Percentiles rank a stretch among this genome's conserved stretches.
phyloP scores from a whole-genome alignment of 2,113 vertebrate genomes.

The Pontoporia blainvillei region DNA sequence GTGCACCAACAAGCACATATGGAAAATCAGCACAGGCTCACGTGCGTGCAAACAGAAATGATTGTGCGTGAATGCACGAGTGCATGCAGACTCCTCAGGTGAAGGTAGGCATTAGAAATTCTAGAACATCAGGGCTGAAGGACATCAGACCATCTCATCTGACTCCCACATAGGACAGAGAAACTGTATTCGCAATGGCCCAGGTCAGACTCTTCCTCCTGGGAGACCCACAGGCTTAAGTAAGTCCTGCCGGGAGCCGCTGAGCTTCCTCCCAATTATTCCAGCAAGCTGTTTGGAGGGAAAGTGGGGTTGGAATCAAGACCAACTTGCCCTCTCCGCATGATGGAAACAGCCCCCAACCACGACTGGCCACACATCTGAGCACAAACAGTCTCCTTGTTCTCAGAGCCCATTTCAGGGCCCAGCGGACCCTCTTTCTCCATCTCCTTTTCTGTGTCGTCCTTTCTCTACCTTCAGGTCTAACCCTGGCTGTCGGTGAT shows the following conservation, averaged over 20 bases:
- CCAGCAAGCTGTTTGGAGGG: no score
- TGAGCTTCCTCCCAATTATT: not conserved
- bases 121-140: not conserved
- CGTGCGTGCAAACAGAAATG: fast-evolving
- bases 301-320: not conserved
- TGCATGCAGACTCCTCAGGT: fast-evolving
- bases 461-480: not conserved
- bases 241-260: not conserved
- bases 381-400: not conserved
- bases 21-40: not conserved
- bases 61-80: fast-evolving
- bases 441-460: not conserved
- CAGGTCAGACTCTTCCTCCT: not conserved
- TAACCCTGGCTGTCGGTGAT: not conserved
- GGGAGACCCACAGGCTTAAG: not conserved
- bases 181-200: not conserved
- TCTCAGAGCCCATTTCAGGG: not conserved
- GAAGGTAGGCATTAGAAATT: not conserved
- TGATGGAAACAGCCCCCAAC: not conserved
- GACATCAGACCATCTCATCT: not conserved
- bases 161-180: not conserved
- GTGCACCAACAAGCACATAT: fast-evolving
- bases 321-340: not conserved
- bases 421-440: not conserved
- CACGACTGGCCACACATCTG: not conserved